These are phyloP conservation scores for Oncorhynchus nerka DNA, from an alignment of 2,113 vertebrate species.

Conservation along the genomic window DNA sequence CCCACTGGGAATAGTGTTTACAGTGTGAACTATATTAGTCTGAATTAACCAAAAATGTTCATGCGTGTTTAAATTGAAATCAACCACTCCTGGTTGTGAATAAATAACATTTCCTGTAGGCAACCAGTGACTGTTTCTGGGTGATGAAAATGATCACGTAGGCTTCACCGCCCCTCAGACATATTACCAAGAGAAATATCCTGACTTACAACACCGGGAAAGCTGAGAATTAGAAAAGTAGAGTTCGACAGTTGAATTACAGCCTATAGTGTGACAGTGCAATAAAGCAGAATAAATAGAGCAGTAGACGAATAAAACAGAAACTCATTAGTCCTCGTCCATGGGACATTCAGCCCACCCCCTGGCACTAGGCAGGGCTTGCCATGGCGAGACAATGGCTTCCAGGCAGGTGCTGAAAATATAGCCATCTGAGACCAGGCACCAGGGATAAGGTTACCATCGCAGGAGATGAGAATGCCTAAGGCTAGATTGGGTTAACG, in stretches of 20 bases:
- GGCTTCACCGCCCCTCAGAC: too few species aligned
- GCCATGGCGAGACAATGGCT: slow-evolving; percentile 48
- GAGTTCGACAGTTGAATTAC: not conserved
- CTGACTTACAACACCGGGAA: not conserved
- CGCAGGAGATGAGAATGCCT: slow-evolving; percentile 26
- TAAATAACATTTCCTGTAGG: not conserved
- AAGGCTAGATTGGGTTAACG: not conserved
- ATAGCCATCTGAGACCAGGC: slow-evolving; percentile 37
- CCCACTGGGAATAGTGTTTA: too few species aligned
- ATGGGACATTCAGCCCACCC: too few species aligned
- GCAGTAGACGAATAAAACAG: not conserved
- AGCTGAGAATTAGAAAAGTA: not conserved
- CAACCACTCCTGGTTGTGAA: too few species aligned
- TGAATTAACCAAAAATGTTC: too few species aligned
- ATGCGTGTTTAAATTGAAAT: too few species aligned
- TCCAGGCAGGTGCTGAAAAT: too few species aligned
- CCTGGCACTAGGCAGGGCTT: not conserved
- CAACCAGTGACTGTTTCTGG: not conserved
- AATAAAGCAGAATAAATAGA: slow-evolving; percentile 33
- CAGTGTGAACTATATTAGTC: too few species aligned
- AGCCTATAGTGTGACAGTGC: not conserved
- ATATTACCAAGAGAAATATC: not conserved
- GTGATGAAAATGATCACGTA: too few species aligned
- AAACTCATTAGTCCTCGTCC: not conserved
- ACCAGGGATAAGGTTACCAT: slow-evolving; percentile 45